Percentiles rank a stretch among this genome's conserved stretches.
phyloP scores from a whole-genome alignment of 2,797 vertebrate species.

The Myotis findleyi region DNA sequence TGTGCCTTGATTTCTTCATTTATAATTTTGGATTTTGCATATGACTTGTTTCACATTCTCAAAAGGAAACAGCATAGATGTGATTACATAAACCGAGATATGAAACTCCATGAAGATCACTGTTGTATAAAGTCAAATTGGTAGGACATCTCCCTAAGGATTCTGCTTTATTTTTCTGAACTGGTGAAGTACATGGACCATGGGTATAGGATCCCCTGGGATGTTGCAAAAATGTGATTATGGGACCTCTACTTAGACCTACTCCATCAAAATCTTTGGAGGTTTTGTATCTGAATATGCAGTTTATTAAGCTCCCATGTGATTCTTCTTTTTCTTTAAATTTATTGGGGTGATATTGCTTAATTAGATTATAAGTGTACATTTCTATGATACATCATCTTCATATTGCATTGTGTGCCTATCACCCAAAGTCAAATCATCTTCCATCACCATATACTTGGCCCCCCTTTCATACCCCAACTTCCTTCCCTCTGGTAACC shows the following conservation, averaged over 20 bases:
- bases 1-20: neutral
- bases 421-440: neutral
- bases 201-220: neutral
- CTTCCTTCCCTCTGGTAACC: neutral
- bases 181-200: neutral
- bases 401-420: neutral
- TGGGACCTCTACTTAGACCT: neutral
- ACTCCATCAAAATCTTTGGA: constrained; percentile 25
- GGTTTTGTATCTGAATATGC: neutral
- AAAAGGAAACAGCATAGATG: constrained; percentile 29
- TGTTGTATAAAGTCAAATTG: neutral
- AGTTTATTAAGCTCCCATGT: constrained; percentile 56
- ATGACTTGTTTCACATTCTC: neutral
- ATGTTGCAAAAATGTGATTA: constrained; percentile 10
- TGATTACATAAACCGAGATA: neutral
- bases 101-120: neutral
- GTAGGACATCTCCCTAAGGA: constrained; percentile 4
- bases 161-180: neutral
- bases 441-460: neutral
- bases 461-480: too few relatives aligned
- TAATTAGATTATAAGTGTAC: neutral
- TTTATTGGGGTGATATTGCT: neutral
- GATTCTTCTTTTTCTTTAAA: neutral
- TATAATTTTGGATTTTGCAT: constrained; percentile 43
- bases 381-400: neutral